Conservation (phyloP, 2,797 vertebrate species). For the Hapalemur alaotrensis region DNA sequence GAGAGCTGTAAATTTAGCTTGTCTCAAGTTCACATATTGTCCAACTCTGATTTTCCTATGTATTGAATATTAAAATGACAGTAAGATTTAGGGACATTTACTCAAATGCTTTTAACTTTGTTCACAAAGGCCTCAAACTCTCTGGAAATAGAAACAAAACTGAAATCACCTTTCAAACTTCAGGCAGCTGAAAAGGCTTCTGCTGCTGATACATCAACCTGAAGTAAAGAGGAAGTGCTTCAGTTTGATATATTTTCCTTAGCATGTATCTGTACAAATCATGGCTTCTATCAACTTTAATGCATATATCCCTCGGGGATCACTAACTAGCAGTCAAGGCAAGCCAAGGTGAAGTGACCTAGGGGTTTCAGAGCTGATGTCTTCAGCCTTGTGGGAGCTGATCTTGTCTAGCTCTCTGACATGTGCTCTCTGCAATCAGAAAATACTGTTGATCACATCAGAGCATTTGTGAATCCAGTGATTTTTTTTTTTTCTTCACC, state of each 20-base stretch:
- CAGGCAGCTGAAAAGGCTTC: neutral
- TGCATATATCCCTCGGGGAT: neutral
- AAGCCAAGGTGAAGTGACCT: neutral
- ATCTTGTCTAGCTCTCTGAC: neutral
- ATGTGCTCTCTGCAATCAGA: neutral
- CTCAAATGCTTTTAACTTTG: slow-evolving; percentile 34
- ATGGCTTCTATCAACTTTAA: neutral
- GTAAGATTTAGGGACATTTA: neutral
- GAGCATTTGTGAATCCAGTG: neutral
- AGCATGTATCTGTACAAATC: neutral
- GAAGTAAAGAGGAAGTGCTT: neutral
- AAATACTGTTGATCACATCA: slow-evolving; percentile 31
- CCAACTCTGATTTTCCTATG: neutral
- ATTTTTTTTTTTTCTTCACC: slow-evolving; percentile 8
- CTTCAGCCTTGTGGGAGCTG: neutral
- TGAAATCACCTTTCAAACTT: neutral
- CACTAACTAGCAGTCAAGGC: neutral
- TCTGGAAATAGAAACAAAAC: slow-evolving; percentile 47
- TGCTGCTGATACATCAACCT: neutral
- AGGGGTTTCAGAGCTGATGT: neutral
- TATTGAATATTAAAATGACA: neutral
- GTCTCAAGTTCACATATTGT: slow-evolving; percentile 25
- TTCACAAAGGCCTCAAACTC: neutral
- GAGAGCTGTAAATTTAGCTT: neutral
- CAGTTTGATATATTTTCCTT: neutral